A percentile compares a stretch with the other conserved stretches of the same genome.
phyloP scores from a whole-genome alignment of 2,888 invertebrate genomes.

The Mimas tiliae region DNA sequence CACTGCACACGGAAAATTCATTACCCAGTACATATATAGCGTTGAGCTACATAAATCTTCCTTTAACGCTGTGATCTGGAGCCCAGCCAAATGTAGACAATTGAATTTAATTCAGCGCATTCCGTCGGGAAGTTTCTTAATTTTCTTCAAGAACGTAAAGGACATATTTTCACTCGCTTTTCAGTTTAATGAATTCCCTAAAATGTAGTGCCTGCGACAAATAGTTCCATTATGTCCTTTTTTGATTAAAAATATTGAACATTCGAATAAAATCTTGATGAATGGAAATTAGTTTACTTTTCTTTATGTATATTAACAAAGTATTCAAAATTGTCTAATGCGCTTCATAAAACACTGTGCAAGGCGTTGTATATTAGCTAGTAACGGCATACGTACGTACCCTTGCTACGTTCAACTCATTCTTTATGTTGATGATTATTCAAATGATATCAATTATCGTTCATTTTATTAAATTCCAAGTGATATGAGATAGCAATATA shows the following conservation, averaged over 20 bases:
- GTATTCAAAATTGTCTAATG: no score
- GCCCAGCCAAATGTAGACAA: conserved; percentile 23
- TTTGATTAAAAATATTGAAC: not conserved
- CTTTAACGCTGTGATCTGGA: conserved; percentile 25
- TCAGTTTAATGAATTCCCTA: conserved; percentile 11
- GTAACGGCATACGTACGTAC: no score
- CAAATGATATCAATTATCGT: no score
- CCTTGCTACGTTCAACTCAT: no score
- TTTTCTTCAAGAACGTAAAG: conserved; percentile 14
- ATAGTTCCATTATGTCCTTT: not conserved
- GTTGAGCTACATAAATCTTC: conserved; percentile 18
- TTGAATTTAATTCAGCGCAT: conserved; percentile 24
- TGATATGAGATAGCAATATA: no score
- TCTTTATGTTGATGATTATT: no score
- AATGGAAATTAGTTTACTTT: no score
- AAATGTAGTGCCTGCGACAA: not conserved
- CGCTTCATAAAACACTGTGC: no score
- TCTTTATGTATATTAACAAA: no score
- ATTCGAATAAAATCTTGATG: not conserved
- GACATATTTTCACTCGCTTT: conserved; percentile 21
- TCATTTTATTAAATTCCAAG: no score
- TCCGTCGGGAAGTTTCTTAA: conserved; percentile 23
- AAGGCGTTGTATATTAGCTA: no score
- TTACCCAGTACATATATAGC: conserved; percentile 13
- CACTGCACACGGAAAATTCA: conserved; percentile 13